Percentiles rank a stretch among this genome's conserved stretches.
phyloP scores from a whole-genome alignment of 2,888 invertebrate species.

The Hirtodrosophila trivittata region DNA sequence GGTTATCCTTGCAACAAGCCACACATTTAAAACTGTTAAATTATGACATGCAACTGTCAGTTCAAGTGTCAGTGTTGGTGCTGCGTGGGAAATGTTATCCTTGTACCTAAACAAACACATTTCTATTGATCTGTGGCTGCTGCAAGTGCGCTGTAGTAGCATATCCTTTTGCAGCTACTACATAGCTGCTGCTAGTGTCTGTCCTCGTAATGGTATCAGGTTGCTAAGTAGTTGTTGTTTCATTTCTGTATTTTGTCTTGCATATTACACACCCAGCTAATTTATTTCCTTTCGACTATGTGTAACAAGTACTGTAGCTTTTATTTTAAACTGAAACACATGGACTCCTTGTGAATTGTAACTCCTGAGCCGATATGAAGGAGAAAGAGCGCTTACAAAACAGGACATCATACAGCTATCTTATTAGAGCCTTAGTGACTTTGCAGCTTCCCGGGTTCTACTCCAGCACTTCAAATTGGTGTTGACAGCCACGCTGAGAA shows the following conservation, averaged over 20 bases:
- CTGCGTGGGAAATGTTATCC: constrained; percentile 74
- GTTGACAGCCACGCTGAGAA: constrained; percentile 82
- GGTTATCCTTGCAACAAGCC: constrained; percentile 61
- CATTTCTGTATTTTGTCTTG: constrained; percentile 14
- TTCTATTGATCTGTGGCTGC: constrained; percentile 15
- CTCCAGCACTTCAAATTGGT: constrained; percentile 79
- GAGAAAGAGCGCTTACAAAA: constrained; percentile 10
- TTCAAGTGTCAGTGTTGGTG: constrained; percentile 53
- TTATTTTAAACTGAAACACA: constrained; percentile 45
- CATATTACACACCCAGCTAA: constrained; percentile 52
- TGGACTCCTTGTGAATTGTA: constrained; percentile 28
- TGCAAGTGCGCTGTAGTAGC: constrained; percentile 59
- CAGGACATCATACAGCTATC: constrained; percentile 29
- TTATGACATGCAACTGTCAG: constrained; percentile 78
- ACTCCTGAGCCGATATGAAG: neutral
- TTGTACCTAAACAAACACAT: constrained; percentile 69
- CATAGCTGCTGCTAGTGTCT: constrained; percentile 31
- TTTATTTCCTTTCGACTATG: constrained; percentile 60
- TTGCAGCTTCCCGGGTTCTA: constrained; percentile 35
- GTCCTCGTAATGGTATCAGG: constrained; percentile 46
- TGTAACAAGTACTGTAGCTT: constrained; percentile 39
- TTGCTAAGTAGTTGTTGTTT: constrained; percentile 56
- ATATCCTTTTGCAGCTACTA: constrained; percentile 33
- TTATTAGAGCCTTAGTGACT: constrained; percentile 35
- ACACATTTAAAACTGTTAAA: constrained; percentile 68